Percentiles rank a stretch among this genome's conserved stretches.
Evolutionary conservation across 2,797 vertebrate species (phyloP).

Genomic region (Pelodytes ibericus): DNA sequence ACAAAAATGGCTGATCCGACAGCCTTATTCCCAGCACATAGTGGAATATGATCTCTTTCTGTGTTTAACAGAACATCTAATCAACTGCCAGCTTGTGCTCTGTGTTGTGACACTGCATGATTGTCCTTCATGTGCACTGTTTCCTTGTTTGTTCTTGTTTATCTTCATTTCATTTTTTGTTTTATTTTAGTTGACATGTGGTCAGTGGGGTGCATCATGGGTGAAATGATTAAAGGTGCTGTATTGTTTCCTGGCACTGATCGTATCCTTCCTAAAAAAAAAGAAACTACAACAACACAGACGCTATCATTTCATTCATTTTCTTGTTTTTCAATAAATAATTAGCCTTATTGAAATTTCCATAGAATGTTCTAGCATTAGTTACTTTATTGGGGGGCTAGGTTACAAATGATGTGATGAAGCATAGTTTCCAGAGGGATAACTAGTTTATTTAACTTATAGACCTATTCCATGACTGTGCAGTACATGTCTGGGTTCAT

Average conservation of each 20-base stretch:
- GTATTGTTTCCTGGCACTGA: constrained; percentile 97
- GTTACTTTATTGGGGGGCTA: no score
- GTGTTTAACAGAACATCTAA: neutral
- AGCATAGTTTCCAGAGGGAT: no score
- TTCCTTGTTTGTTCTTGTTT: constrained; percentile 74
- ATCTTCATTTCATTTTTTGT: constrained; percentile 80
- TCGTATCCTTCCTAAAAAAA: constrained; percentile 90
- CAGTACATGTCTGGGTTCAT: no score
- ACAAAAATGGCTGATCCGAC: no score
- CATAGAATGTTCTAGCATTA: no score
- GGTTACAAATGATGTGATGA: no score
- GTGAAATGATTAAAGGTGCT: constrained; percentile 97
- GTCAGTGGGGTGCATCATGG: constrained; percentile 99
- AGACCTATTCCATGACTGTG: no score
- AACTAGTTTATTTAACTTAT: no score
- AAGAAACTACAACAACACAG: neutral
- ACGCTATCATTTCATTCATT: no score
- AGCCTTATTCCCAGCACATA: no score
- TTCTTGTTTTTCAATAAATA: no score
- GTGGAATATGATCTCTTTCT: neutral
- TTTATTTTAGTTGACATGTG: constrained; percentile 99
- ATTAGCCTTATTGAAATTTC: no score
- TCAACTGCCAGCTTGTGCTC: neutral
- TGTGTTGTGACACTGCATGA: constrained; percentile 47
- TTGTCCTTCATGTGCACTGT: constrained; percentile 66